Percentiles rank a stretch among this genome's conserved stretches.
These are phyloP conservation scores for Mastacembelus armatus DNA, from an alignment of 2,797 vertebrate genomes.

Conservation along the genomic window DNA sequence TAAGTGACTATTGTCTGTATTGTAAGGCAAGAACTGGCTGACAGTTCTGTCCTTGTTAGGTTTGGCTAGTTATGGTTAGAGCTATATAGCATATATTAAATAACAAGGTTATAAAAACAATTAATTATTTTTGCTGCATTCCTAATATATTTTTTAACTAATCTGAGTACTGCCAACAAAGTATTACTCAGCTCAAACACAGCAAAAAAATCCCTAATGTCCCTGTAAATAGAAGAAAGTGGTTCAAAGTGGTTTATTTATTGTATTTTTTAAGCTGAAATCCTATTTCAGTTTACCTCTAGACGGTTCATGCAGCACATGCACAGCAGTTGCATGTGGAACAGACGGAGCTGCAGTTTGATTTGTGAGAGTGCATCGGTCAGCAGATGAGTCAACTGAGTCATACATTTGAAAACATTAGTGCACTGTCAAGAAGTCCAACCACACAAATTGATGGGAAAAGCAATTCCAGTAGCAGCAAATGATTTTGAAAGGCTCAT, in stretches of 20 bases:
- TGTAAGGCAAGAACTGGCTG: constrained; percentile 22
- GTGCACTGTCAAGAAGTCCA: constrained; percentile 14
- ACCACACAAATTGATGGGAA: neutral
- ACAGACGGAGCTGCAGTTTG: constrained; percentile 19
- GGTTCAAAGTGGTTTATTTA: no score
- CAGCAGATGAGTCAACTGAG: constrained; percentile 27
- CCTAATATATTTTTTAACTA: constrained; percentile 11
- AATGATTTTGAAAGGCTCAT: constrained; percentile 1
- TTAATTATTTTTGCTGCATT: constrained; percentile 30
- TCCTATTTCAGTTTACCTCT: constrained; percentile 8
- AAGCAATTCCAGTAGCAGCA: neutral
- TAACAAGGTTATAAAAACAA: constrained; percentile 12
- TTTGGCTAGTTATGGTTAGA: constrained; percentile 20
- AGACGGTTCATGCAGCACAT: neutral
- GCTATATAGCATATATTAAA: constrained; percentile 34
- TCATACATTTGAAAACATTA: constrained; percentile 16
- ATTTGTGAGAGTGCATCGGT: constrained; percentile 30
- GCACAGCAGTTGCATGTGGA: neutral
- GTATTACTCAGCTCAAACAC: constrained; percentile 6
- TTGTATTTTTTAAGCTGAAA: constrained; percentile 23
- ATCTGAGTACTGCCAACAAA: constrained; percentile 14
- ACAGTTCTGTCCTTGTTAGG: constrained; percentile 39
- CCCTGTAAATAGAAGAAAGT: neutral
- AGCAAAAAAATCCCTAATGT: constrained; percentile 6
- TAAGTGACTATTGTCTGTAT: constrained; percentile 46